Evolutionary conservation across 2,113 vertebrate species (phyloP).

Genomic region (Ploceus nigricollis): DNA sequence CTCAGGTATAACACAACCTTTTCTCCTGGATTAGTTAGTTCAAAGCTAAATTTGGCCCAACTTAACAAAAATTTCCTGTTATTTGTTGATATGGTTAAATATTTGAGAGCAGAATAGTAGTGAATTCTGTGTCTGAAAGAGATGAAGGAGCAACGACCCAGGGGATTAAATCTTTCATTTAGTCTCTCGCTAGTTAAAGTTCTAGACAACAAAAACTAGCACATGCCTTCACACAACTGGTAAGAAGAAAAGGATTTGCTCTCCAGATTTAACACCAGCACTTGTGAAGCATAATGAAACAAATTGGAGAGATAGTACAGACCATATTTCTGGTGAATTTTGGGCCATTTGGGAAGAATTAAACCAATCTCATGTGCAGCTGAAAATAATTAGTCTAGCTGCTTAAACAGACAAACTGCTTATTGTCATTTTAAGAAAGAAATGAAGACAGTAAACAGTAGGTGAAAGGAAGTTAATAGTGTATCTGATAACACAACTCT

Average conservation of each 20-base stretch:
- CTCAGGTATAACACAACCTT: conserved; percentile 10
- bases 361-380: background rate
- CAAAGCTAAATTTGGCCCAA: background rate
- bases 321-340: background rate
- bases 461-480: background rate
- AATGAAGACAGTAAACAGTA: background rate
- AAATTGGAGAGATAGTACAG: background rate
- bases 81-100: background rate
- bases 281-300: background rate
- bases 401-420: background rate
- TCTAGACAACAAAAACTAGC: background rate
- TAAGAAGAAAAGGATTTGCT: background rate
- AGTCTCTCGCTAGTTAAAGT: background rate
- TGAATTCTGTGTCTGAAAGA: background rate
- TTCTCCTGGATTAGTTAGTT: background rate
- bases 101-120: background rate
- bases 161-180: background rate
- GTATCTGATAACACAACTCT: background rate
- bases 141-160: background rate
- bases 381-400: background rate
- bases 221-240: background rate
- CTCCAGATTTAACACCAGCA: background rate
- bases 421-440: background rate
- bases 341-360: background rate
- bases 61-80: background rate